Base-by-base conservation (phyloP, 2,888 invertebrate genomes). In the Tenthredo distinguenda region DNA sequence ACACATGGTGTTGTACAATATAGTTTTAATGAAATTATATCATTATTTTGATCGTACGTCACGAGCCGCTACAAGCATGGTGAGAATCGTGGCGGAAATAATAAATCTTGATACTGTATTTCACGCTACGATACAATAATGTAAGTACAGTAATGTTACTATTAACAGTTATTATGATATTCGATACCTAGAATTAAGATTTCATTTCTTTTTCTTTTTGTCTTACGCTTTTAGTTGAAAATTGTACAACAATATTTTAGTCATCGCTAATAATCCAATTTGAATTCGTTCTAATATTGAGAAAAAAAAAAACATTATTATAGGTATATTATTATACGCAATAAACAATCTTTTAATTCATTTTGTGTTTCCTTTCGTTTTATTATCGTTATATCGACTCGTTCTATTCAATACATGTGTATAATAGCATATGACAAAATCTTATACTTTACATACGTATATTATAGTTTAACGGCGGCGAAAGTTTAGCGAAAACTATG, bases 401-500 rank as follows among this genome's bases (percentile, higher is more conserved):
- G 43, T 47, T 47, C 2, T 47, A 10, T 47, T 47, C 12, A 2
- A 2, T 10, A 47, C 12, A 47, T 47, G 9, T 10, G 12, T 2
- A 47, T 47, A 47, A 47, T 12, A 47, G 12, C 10, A 12, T 47
- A 12, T 12, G 12, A 10, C 12, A 12, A 47, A 0, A 47, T 10
- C 1, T 47, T 47, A 47, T 12, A 10, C 12, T 47, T 2, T 47
- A 47, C 43, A 50, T 50, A n/a, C 18, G 4, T 86, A n/a, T 5
- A 50, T 50, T 50, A 50, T n/a, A 55, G 55, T n/a, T 55, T 55
- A 55, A 62, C 26, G 26, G 62, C 62, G 62, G 82, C 86, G 12
- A 88, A 87, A 43, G 84, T 47, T 85, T 26, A 26, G 9, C 62
- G 26, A 12, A 62, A 62, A 62, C 26, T 62, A 62, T 26, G 26